Base-by-base conservation (phyloP, 1,140 invertebrate genomes). In the Nixonia krombeini region DNA sequence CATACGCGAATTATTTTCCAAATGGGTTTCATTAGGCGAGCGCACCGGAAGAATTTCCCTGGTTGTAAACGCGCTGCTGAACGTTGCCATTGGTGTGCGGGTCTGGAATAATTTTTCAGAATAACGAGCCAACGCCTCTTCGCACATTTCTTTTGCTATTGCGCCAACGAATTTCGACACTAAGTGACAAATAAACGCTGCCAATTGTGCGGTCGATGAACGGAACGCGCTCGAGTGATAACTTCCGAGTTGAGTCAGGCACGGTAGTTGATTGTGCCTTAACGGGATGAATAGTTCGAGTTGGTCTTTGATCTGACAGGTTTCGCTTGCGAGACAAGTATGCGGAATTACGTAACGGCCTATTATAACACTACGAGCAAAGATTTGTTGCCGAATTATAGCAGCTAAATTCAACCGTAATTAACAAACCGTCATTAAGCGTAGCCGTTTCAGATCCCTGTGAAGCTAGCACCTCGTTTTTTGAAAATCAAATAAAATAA, bases 271-370 rank as follows among this genome's bases (percentile, higher is more conserved):
- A 44, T 64, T 44, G 44, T 41, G 52, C 23, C 45, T 56, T 33
- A 57, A 57, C n/a, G n/a, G n/a, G 16, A 21, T 55, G 47, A 66
- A 55, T 66, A 66, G 63, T 58, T 42, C 15, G 44, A 55, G 47
- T 58, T 49, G 28, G 50, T 50, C 57, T 66, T 66, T 21, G 49
- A 53, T 47, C 63, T 35, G 49, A 6, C 53, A 2, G 46, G 53
- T 41, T 58, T 58, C 9, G 23, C 10, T 47, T 9, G 42, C 51
- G 8, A 15, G 6, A 15, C n/a, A 33, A 5, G 9, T 9, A 33
- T 9, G 13, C n/a, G 29, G 9, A 12, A 3, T 31, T 8, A 31
- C 12, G 9, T 31, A 31, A n/a, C 41, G 25, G n/a, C 17, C 9
- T 28, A 51, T 61, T 37, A 28, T 52, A 35, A 26, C 4, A 42